Percentiles rank a stretch among this genome's conserved stretches.
Evolutionary conservation across 2,113 vertebrate species (phyloP).

Genomic region (Istiophorus platypterus): DNA sequence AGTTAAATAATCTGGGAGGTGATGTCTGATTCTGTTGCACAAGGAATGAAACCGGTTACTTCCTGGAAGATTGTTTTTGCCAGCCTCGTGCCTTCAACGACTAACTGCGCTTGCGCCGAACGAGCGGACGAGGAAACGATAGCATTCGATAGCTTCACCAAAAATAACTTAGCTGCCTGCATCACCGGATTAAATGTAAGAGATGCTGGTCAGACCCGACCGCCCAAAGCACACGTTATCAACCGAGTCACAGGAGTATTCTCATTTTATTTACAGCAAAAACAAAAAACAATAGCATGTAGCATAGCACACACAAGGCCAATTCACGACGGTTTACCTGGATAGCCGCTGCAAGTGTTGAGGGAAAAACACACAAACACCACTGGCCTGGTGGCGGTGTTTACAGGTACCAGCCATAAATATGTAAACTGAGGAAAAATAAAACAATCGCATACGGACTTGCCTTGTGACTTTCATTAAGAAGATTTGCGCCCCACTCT

Average conservation of each 20-base stretch:
- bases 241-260: not conserved
- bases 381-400: conserved; percentile 25
- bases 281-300: not conserved
- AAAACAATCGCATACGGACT: conserved; percentile 9
- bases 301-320: conserved; percentile 13
- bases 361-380: not conserved
- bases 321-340: conserved; percentile 55
- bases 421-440: not conserved
- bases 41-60: conserved; percentile 9
- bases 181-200: not conserved
- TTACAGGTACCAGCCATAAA: too few species aligned
- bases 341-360: conserved; percentile 37
- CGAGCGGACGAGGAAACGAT: conserved; percentile 22
- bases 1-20: not conserved
- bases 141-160: not conserved
- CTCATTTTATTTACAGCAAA: not conserved
- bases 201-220: not conserved
- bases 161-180: conserved; percentile 34
- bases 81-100: not conserved
- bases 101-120: conserved; percentile 63
- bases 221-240: not conserved
- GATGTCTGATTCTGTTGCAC: not conserved
- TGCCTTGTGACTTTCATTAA: conserved; percentile 79
- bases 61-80: not conserved
- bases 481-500: conserved; percentile 55